These are phyloP conservation scores for Hypocryptadius cinnamomeus DNA, from an alignment of 2,113 vertebrate species.

Conservation along the genomic window DNA sequence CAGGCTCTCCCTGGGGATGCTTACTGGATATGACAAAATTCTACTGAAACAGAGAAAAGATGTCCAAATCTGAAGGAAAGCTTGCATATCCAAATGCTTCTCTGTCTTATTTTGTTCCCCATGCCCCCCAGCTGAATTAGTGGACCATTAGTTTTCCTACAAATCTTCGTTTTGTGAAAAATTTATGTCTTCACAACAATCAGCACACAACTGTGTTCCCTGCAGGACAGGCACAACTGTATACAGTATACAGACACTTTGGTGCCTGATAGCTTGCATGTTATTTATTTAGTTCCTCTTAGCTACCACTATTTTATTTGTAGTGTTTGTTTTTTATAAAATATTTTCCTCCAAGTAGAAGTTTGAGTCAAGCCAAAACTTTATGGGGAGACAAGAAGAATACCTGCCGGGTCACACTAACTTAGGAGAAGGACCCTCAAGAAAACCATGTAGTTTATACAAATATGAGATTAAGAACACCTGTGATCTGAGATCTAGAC, in stretches of 20 bases:
- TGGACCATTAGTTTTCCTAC: not conserved
- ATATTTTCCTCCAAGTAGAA: not conserved
- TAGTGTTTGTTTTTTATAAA: not conserved
- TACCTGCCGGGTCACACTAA: accelerated
- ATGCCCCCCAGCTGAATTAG: not conserved
- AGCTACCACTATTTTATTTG: not conserved
- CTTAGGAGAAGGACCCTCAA: not conserved
- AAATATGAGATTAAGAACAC: not conserved
- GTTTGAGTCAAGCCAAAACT: not conserved
- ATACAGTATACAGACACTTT: not conserved
- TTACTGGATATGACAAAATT: not conserved
- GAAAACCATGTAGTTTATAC: not conserved
- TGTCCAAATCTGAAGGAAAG: not conserved
- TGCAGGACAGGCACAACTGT: not conserved
- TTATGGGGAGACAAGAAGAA: not conserved
- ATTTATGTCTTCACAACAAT: not conserved
- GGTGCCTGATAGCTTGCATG: not conserved
- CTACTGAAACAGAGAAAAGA: not conserved
- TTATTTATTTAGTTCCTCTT: not conserved
- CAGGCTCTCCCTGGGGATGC: not conserved
- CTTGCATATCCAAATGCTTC: not conserved
- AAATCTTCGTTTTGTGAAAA: not conserved
- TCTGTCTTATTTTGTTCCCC: not conserved
- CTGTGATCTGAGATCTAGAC: not conserved
- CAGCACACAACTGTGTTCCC: not conserved